phyloP scores from a whole-genome alignment of 2,888 invertebrate species.

The Amitus sp. region DNA sequence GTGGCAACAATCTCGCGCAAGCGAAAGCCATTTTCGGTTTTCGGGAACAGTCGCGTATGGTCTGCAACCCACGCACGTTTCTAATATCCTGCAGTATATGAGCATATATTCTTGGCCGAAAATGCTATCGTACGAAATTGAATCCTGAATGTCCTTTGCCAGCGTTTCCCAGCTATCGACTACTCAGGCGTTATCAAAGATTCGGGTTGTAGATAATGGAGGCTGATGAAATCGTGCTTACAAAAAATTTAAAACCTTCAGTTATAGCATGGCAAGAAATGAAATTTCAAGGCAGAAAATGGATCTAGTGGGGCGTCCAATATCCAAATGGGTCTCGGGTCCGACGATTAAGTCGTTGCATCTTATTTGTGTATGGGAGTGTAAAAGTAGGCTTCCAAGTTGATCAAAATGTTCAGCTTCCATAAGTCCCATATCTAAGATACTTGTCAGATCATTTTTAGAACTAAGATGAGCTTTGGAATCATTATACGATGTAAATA shows the following conservation, averaged over 20 bases:
- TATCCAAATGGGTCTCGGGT: too few relatives aligned
- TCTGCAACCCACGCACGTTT: constrained; percentile 56
- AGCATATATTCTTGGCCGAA: constrained; percentile 25
- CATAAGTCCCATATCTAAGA: too few relatives aligned
- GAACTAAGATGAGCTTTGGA: too few relatives aligned
- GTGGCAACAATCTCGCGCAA: constrained; percentile 19
- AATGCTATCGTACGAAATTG: constrained; percentile 35
- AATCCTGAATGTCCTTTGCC: constrained; percentile 23
- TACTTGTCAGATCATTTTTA: too few relatives aligned
- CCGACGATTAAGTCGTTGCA: too few relatives aligned
- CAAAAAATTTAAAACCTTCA: background rate
- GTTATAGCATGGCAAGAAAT: too few relatives aligned
- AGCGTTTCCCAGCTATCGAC: constrained; percentile 16
- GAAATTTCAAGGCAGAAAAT: too few relatives aligned
- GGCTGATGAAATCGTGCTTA: constrained; percentile 23
- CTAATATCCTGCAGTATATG: constrained; percentile 52
- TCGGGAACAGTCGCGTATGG: constrained; percentile 31
- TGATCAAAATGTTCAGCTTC: too few relatives aligned
- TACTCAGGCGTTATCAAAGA: constrained; percentile 8
- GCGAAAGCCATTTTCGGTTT: constrained; percentile 42
- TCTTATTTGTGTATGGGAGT: too few relatives aligned
- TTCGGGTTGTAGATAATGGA: constrained; percentile 16
- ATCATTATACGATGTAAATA: too few relatives aligned
- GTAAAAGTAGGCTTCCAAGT: too few relatives aligned
- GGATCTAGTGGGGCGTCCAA: too few relatives aligned